Base-by-base conservation (phyloP, 1,140 invertebrate genomes). In the Aphidius ervi region DNA sequence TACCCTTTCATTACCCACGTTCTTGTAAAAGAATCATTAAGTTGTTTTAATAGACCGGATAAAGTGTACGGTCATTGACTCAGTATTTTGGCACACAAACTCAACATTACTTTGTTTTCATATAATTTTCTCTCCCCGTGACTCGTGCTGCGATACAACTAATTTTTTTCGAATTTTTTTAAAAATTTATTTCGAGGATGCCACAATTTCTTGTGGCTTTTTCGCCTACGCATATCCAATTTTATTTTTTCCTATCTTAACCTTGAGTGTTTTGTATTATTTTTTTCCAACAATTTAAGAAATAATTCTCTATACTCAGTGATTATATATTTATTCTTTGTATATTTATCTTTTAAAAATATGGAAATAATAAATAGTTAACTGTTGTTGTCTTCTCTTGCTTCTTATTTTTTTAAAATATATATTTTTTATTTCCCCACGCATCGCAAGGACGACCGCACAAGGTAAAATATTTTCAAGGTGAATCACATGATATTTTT, bases 381-480 rank as follows among this genome's bases (percentile, higher is more conserved):
- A 8, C 9, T 43, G 42, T 43, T 43, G 42, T 49, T 49, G 2
- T 49, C 20, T 49, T 31, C 5, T 52, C 7, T 39, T 52, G 31
- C 23, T 50, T 50, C 48, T 50, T 20, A 41, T 23, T 62, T 62
- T 55, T 40, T n/a, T 47, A 7, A 40, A 16, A 10, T 58, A 43
- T 6, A 53, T 10, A 9, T 9, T 54, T 10, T 9, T 40, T 40
- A 4, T 37, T 9, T 39, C 56, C 46, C 41, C 55, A 45, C 63
- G 43, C 57, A 53, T 50, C 47, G 43, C 64, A 66, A 67, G 65
- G 53, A 68, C 64, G 63, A 57, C 49, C 54, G 63, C 59, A 48
- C 46, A 53, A 64, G 67, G 63, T 59, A 67, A 59, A 60, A 68
- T 68, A 66, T 69, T 67, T 70, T 64, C 61, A 67, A 71, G 66